Base-by-base conservation (phyloP, 2,113 vertebrate genomes). In the Nothobranchius kuhntae region DNA sequence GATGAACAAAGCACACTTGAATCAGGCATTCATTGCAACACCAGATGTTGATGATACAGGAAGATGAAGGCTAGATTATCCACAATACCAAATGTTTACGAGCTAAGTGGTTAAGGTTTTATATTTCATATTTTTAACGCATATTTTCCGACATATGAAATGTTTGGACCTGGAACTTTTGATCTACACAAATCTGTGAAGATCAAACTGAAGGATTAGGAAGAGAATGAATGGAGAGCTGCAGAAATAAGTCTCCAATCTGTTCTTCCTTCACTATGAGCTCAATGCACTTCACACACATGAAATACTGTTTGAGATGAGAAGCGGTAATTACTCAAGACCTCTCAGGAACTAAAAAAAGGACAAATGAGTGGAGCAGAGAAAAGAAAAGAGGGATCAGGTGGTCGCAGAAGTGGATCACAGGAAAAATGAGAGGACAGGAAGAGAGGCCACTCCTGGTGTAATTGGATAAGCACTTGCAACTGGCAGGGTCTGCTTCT, bases 391-490 rank as follows among this genome's bases (percentile, higher is more conserved):
- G 26, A 61, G 50, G 56, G 75, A 79, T 71, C 75, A 81, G 73
- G 46, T 78, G 77, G 70, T 65, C 55, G 69, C 17, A 51, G 64
- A 55, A 78, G 62, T 67, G 51, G 55, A 65, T 65, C 26, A 30
- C 12, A 60, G 47, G 54, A 78, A 78, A 66, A 81, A 56, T 21
- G 55, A 66, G 60, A 51, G 57, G 50, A 51, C 64, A 42, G 59
- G 42, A 65, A 51, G 61, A 80, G 74, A 75, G 64, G 53, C 68
- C 77, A 71, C 73, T 88, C 44, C 1, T 62, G 11, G 35, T 61
- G 36, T 87, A 89, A 89, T 84, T 89, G 82, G 75, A 84, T 78
- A 72, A 89, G 66, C 80, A 80, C 82, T 87, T 84, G 73, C 60
- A 73, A 69, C 54, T 74, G 80, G 81, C 69, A 82, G 62, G 67